Conservation (phyloP, 2,113 vertebrate species). For the Thinocorus orbignyianus region DNA sequence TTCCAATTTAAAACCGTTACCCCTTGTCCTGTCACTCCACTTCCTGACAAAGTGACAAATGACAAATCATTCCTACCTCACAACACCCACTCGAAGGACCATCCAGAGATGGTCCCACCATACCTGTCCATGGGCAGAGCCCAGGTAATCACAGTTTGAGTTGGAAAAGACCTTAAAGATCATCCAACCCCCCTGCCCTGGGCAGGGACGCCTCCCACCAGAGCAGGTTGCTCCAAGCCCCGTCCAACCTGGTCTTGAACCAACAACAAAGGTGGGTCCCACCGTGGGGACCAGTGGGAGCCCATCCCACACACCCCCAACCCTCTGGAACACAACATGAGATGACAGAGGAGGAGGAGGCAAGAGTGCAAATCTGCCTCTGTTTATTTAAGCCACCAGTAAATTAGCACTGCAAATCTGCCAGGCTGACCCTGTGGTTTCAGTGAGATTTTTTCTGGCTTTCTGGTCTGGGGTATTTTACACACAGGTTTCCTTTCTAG, state of each 20-base stretch:
- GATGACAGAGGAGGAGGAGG: background rate
- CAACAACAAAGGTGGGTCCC: fast-evolving
- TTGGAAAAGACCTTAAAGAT: background rate
- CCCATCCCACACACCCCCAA: too few relatives aligned
- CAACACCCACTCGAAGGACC: background rate
- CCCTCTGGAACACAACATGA: background rate
- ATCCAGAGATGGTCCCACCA: background rate
- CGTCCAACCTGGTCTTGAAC: background rate
- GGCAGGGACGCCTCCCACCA: background rate
- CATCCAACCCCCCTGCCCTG: background rate
- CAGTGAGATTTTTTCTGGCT: constrained; percentile 28
- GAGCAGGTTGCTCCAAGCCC: background rate
- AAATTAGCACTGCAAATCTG: constrained; percentile 24
- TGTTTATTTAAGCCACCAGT: background rate
- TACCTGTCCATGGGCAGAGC: fast-evolving
- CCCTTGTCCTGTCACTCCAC: too few relatives aligned
- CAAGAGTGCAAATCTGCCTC: background rate
- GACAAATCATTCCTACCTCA: background rate
- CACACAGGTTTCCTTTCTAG: constrained; percentile 39
- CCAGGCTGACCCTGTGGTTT: constrained; percentile 44
- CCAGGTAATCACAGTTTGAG: background rate
- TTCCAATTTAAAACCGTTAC: too few relatives aligned
- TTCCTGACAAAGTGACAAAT: too few relatives aligned
- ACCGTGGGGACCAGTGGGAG: too few relatives aligned
- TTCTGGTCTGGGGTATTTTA: constrained; percentile 13